A percentile compares a stretch with the other conserved stretches of the same genome.
These are phyloP conservation scores for Torymus aiolomorphi DNA, from an alignment of 2,888 invertebrate species.

Conservation along the genomic window DNA sequence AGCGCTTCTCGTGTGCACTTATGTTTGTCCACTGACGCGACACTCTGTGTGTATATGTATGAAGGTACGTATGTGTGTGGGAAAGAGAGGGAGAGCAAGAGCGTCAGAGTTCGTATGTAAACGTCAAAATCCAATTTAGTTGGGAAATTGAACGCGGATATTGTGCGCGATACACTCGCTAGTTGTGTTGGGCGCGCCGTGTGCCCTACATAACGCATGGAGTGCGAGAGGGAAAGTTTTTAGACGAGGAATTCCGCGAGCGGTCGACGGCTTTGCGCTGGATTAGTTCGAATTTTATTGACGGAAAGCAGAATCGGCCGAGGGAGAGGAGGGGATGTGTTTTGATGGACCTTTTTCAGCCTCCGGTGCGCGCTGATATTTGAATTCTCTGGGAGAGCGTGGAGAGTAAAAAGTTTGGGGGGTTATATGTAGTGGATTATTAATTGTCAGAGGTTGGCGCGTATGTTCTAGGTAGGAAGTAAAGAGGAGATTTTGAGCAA, in stretches of 20 bases:
- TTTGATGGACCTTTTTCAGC: not conserved
- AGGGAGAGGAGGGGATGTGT: not conserved
- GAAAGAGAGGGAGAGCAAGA: too few species aligned
- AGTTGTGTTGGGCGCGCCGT: too few species aligned
- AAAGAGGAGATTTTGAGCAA: not conserved
- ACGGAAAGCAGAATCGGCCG: constrained; percentile 7
- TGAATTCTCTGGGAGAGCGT: not conserved
- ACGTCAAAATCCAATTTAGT: constrained; percentile 50
- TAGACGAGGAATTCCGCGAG: constrained; percentile 6
- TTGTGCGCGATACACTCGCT: constrained; percentile 22
- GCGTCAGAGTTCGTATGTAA: constrained; percentile 30
- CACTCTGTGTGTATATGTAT: not conserved
- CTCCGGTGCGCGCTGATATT: not conserved
- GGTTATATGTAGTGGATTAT: too few species aligned
- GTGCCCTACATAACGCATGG: too few species aligned
- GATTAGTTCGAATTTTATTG: constrained; percentile 27
- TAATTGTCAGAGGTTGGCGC: too few species aligned
- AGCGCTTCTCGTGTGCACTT: constrained; percentile 12
- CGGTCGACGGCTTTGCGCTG: constrained; percentile 10
- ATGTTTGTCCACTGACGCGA: constrained; percentile 15
- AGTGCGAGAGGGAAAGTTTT: constrained; percentile 5
- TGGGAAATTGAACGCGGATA: constrained; percentile 48
- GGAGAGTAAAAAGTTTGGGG: not conserved
- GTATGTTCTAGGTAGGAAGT: not conserved
- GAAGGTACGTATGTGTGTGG: not conserved